Evolutionary conservation across 2,113 vertebrate species (phyloP), one percentile per base, ranked within the genome.

Genomic region (Glaucidium brasilianum): DNA sequence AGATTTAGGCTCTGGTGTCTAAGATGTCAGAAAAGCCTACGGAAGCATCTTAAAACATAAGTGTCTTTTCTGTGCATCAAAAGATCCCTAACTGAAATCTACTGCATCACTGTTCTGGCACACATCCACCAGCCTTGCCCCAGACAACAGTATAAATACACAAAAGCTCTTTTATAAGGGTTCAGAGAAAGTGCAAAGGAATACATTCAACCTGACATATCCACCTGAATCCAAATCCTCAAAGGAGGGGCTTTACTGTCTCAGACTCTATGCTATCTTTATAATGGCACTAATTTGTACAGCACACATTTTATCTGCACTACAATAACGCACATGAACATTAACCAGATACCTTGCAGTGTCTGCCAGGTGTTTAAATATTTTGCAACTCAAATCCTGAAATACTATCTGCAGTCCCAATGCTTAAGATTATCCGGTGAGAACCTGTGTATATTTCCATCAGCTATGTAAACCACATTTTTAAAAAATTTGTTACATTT

Each of bases 151-250:
- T 43, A 94, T 60, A 93, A 94, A 92, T 39, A 95, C 69, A 95
- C 87, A 96, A 96, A 96, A 95, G 56, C 80, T 91, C 94, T 76
- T 95, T 95, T 56, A 62, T 50, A 47, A 76, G 81, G 58, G 96
- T 96, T 97, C 88, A 96, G 89, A 94, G 41, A 93, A 94, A 96
- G 95, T 92, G 77, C 96, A 94, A 68, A 94, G 71, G 63, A 73
- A 84, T 30, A 32, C 27, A 68, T 72, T 69, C 74, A 90, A 21
- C 71, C 64, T 63, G 85, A 81, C 74, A 59, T 18, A 69, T 32
- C 90, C 23, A 87, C 66, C 82, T 68, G 13, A 88, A 83, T 71
- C 63, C 82, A 89, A n/a, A 68, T 27, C 68, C 82, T 85, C 49
- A 78, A 30, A 92, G 64, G 85, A 80, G 58, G 62, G 67, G 66